Conservation (phyloP, 2,113 vertebrate genomes). For the Hippocampus zosterae region DNA sequence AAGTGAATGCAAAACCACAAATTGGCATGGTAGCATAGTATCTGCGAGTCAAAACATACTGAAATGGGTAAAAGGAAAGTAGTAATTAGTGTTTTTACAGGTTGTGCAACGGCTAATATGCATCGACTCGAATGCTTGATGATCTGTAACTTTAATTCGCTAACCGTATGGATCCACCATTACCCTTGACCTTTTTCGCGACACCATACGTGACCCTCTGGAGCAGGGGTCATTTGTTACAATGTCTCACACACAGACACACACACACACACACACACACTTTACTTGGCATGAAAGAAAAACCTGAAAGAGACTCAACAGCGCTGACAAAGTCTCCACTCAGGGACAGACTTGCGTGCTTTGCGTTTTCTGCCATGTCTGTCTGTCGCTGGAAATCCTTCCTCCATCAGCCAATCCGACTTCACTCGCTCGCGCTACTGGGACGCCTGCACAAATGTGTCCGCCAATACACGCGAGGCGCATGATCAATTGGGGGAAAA, state of each 20-base stretch:
- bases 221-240: background rate
- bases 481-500: slow-evolving; percentile 43
- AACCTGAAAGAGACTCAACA: background rate
- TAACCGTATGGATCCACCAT: background rate
- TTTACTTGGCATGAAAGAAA: background rate
- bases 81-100: background rate
- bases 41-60: background rate
- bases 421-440: background rate
- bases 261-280: too few species aligned
- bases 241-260: background rate
- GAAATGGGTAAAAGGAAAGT: background rate
- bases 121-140: slow-evolving; percentile 3
- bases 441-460: slow-evolving; percentile 5
- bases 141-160: background rate
- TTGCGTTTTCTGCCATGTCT: too few species aligned
- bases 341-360: too few species aligned
- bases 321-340: background rate
- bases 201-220: background rate
- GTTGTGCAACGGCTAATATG: background rate
- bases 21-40: background rate
- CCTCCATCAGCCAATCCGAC: background rate
- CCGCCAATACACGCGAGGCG: slow-evolving; percentile 28
- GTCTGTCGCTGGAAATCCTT: background rate
- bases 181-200: background rate
- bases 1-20: background rate